Percentiles rank a stretch among this genome's conserved stretches.
phyloP scores from a whole-genome alignment of 2,113 vertebrate species.

The Cinclus cinclus region DNA sequence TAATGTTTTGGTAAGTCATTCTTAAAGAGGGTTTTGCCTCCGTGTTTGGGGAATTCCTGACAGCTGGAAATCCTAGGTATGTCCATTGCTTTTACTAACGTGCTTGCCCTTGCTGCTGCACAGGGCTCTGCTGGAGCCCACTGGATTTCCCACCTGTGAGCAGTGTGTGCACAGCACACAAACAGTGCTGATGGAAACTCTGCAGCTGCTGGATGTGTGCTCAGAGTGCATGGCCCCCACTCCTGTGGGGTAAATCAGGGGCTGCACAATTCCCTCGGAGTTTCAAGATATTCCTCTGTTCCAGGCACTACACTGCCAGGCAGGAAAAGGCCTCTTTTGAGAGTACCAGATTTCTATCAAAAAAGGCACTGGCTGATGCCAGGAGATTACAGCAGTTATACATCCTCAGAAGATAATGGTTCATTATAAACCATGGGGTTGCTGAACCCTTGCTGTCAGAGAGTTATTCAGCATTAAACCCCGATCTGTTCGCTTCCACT shows the following conservation, averaged over 20 bases:
- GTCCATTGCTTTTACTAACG: accelerated
- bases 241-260: not conserved
- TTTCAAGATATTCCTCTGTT: not conserved
- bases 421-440: not conserved
- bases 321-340: not conserved
- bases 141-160: accelerated
- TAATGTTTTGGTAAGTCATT: not conserved
- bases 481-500: not conserved
- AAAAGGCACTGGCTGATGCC: not conserved
- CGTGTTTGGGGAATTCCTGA: not conserved
- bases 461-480: not conserved
- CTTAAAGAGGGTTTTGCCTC: not conserved
- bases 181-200: accelerated
- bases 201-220: not conserved
- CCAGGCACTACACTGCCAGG: not conserved
- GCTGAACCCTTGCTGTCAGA: not conserved
- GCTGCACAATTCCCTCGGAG: accelerated
- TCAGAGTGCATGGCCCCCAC: not conserved
- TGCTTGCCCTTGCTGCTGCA: not conserved
- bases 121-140: accelerated
- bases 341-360: not conserved
- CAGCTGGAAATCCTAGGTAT: not conserved
- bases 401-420: not conserved
- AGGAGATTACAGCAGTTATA: not conserved
- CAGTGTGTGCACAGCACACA: not conserved